Percentiles rank a stretch among this genome's conserved stretches.
These are phyloP conservation scores for Portevinia maculata DNA, from an alignment of 2,888 invertebrate genomes.

Conservation along the genomic window DNA sequence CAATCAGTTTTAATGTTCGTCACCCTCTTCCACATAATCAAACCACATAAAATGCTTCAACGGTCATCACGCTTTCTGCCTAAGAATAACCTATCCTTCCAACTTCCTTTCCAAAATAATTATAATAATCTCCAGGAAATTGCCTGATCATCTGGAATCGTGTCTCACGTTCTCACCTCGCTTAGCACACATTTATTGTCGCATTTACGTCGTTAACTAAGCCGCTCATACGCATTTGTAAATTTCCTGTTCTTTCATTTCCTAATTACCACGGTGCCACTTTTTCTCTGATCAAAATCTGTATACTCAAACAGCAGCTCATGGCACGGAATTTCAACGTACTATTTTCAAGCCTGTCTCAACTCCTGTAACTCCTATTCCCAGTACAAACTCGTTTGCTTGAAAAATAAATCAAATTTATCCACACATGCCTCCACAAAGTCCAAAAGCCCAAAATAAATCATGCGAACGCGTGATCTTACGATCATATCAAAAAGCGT, in stretches of 20 bases:
- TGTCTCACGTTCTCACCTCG: constrained; percentile 54
- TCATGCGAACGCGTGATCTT: constrained; percentile 72
- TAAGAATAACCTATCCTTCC: background rate
- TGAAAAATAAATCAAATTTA: constrained; percentile 66
- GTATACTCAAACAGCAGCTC: constrained; percentile 12
- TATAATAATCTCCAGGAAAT: constrained; percentile 49
- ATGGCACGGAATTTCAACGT: constrained; percentile 42
- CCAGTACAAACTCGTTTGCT: constrained; percentile 59
- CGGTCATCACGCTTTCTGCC: background rate
- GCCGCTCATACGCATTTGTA: constrained; percentile 52
- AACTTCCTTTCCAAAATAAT: constrained; percentile 26
- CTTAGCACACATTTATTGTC: constrained; percentile 31
- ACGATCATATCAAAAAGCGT: constrained; percentile 54
- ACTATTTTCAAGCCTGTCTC: background rate
- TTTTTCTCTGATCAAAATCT: constrained; percentile 55
- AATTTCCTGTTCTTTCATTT: constrained; percentile 26
- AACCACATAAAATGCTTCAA: background rate
- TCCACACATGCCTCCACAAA: constrained; percentile 47
- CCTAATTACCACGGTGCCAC: constrained; percentile 54
- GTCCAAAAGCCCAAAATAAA: constrained; percentile 65
- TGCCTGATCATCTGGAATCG: constrained; percentile 22
- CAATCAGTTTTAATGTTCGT: too few species aligned
- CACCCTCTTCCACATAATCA: too few species aligned
- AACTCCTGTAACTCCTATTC: background rate
- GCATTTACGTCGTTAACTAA: constrained; percentile 15